Conservation (phyloP, 2,797 vertebrate species). For the Peromyscus eremicus region DNA sequence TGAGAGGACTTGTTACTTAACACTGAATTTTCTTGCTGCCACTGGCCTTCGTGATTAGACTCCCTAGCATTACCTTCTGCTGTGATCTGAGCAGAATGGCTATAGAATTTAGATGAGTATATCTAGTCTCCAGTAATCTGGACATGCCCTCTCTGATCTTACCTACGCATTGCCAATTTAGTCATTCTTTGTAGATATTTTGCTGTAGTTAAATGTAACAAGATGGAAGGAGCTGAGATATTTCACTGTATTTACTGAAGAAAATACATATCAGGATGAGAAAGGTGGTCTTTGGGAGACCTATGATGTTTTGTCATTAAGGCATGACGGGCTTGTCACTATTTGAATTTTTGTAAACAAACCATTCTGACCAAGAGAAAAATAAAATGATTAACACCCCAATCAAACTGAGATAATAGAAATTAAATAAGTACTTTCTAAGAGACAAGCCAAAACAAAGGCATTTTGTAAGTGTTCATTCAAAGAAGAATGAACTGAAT, state of each 20-base stretch:
- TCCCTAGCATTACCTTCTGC: background rate
- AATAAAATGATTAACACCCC: conserved; percentile 23
- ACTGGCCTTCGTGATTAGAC: conserved; percentile 15
- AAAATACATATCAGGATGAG: conserved; percentile 25
- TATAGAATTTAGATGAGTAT: background rate
- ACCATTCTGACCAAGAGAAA: background rate
- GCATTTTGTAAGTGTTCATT: conserved; percentile 12
- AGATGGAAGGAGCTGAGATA: background rate
- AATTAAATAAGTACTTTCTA: conserved; percentile 5
- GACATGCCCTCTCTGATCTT: background rate
- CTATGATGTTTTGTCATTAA: conserved; percentile 32
- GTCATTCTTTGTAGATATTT: background rate
- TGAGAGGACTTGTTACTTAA: background rate
- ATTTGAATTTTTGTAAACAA: conserved; percentile 21
- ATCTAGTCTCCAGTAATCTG: conserved; percentile 8
- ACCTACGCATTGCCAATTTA: background rate
- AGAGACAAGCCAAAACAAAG: conserved; percentile 49
- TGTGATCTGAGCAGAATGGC: background rate
- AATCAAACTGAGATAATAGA: conserved; percentile 3
- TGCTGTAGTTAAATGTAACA: background rate
- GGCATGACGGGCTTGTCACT: background rate
- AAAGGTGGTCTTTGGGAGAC: background rate
- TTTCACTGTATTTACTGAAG: conserved; percentile 14
- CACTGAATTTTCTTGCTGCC: background rate
- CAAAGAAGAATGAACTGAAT: conserved; percentile 36